Evolutionary conservation across 1,140 invertebrate species (phyloP).

Genomic region (Drosophila asahinai): DNA sequence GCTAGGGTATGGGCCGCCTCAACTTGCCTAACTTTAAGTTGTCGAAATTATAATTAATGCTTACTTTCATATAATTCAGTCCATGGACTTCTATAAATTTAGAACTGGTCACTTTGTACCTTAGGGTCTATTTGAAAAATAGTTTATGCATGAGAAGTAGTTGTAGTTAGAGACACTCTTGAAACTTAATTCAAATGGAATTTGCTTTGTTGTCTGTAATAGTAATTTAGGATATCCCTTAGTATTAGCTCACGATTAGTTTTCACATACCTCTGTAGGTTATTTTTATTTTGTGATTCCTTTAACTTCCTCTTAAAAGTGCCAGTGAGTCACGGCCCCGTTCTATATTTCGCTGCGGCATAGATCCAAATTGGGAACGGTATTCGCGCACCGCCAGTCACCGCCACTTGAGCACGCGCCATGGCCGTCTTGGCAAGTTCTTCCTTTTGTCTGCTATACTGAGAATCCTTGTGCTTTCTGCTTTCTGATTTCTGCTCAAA

Average conservation of each 20-base stretch:
- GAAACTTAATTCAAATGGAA: too few species aligned
- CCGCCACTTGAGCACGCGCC: conserved; percentile 67
- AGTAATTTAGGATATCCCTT: background rate
- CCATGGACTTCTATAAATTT: too few species aligned
- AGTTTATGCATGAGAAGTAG: too few species aligned
- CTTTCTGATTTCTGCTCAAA: conserved; percentile 44
- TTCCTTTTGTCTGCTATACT: conserved; percentile 12
- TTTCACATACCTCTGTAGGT: background rate
- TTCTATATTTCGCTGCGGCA: conserved; percentile 18
- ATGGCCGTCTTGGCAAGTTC: conserved; percentile 34
- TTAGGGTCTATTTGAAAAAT: too few species aligned
- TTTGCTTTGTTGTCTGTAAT: too few species aligned
- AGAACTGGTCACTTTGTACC: too few species aligned
- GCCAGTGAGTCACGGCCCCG: conserved; percentile 2
- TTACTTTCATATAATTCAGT: too few species aligned
- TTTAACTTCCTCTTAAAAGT: background rate
- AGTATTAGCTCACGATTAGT: background rate
- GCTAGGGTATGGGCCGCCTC: too few species aligned
- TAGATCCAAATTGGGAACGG: conserved; percentile 25
- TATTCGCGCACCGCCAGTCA: conserved; percentile 1
- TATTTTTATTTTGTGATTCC: background rate
- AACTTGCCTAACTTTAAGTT: too few species aligned
- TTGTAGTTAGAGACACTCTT: too few species aligned
- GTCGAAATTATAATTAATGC: too few species aligned
- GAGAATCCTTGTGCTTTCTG: conserved; percentile 33